Evolutionary conservation across 2,113 vertebrate species (phyloP).

Genomic region (Notechis scutatus): DNA sequence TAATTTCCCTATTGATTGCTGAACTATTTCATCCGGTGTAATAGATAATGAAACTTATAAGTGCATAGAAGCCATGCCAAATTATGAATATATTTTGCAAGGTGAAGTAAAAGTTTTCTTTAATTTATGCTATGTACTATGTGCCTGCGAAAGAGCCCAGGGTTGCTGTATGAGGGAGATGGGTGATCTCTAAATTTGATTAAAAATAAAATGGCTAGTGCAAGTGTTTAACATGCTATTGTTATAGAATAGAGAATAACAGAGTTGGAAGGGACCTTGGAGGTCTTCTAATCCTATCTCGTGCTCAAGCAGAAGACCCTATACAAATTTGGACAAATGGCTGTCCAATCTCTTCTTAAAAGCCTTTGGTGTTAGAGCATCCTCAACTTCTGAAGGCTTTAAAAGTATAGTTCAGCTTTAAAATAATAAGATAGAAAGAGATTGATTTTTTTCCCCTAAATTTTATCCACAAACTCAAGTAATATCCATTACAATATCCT

Average conservation of each 20-base stretch:
- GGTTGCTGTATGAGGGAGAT: too few species aligned
- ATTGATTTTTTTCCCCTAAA: neutral
- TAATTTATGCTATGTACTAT: neutral
- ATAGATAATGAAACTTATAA: neutral
- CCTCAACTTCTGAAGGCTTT: too few species aligned
- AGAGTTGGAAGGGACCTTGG: too few species aligned
- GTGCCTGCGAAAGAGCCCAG: neutral
- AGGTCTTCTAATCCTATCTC: too few species aligned
- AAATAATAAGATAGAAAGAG: neutral
- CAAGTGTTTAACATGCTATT: neutral
- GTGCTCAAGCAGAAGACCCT: too few species aligned
- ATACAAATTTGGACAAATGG: too few species aligned
- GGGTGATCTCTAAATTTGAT: too few species aligned
- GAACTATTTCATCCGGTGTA: neutral
- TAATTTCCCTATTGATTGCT: neutral
- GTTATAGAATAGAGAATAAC: too few species aligned
- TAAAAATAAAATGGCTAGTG: too few species aligned
- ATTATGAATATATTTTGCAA: neutral
- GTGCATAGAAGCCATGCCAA: neutral
- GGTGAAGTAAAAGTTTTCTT: neutral
- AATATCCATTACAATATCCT: neutral
- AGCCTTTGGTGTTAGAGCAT: too few species aligned
- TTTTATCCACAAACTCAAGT: neutral
- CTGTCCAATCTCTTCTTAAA: too few species aligned
- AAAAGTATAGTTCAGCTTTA: too few species aligned